Evolutionary conservation across 2,888 invertebrate species (phyloP).

Genomic region (Protonemura montana): DNA sequence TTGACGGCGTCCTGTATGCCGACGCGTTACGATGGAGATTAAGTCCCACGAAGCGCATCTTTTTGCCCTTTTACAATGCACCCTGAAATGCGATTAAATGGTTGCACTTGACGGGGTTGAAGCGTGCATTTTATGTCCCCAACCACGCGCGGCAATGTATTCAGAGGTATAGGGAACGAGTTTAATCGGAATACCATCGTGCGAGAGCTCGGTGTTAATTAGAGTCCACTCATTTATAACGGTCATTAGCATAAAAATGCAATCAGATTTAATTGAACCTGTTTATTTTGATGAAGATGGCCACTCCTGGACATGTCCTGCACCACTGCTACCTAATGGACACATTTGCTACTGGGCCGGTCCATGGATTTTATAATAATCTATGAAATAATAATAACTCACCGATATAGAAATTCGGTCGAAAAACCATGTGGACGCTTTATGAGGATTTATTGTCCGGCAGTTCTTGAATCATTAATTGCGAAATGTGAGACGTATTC

Average conservation of each 20-base stretch:
- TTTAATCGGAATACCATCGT: neutral
- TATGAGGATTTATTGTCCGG: constrained; percentile 2
- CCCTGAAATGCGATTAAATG: neutral
- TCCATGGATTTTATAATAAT: neutral
- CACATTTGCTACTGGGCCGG: neutral
- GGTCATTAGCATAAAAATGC: constrained; percentile 21
- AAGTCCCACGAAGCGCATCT: neutral
- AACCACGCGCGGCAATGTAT: neutral
- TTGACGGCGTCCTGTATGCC: neutral
- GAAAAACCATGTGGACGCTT: neutral
- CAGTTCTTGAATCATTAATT: neutral
- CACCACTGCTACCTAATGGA: neutral
- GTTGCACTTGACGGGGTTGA: neutral
- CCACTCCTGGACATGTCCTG: neutral
- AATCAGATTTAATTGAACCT: constrained; percentile 27
- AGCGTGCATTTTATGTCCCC: neutral
- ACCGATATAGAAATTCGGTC: neutral
- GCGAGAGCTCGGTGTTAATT: neutral
- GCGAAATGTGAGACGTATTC: neutral
- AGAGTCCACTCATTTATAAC: neutral
- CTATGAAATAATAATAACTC: constrained; percentile 8
- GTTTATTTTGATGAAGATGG: constrained; percentile 32
- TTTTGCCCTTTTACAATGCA: neutral
- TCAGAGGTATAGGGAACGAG: neutral
- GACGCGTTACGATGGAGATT: neutral